These are phyloP conservation scores for Drosophila virilis DNA, from an alignment of 1,140 invertebrate genomes.

Conservation along the genomic window DNA sequence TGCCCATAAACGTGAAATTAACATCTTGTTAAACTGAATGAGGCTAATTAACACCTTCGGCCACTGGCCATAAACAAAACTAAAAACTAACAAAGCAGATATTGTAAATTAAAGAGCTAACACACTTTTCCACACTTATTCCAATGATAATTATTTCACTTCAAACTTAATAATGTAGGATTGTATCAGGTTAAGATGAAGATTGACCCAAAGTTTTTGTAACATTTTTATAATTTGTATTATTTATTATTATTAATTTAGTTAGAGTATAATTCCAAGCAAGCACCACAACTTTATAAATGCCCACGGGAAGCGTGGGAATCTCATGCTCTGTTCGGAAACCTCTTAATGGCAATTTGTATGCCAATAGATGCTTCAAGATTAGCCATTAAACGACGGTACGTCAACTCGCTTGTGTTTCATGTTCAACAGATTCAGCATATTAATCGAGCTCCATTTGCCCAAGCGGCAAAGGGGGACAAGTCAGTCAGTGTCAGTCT, in stretches of 20 bases:
- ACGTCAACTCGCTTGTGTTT: constrained; percentile 36
- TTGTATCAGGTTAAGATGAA: no score
- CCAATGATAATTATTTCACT: not conserved
- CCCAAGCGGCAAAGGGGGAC: constrained; percentile 22
- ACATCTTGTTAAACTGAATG: constrained; percentile 67
- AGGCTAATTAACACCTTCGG: constrained; percentile 74
- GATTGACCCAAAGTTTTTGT: no score
- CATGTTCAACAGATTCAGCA: constrained; percentile 51
- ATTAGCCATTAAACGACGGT: constrained; percentile 29
- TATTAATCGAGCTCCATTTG: constrained; percentile 54
- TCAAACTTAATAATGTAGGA: no score
- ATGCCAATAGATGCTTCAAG: constrained; percentile 30
- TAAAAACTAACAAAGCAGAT: constrained; percentile 37
- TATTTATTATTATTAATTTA: no score
- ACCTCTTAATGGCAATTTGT: constrained; percentile 9
- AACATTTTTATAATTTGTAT: no score
- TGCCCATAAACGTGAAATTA: constrained; percentile 77
- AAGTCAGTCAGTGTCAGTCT: no score
- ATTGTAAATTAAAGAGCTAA: constrained; percentile 40
- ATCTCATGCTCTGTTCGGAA: constrained; percentile 8
- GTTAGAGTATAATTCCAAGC: no score
- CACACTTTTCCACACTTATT: constrained; percentile 5
- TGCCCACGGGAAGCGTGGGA: constrained; percentile 31
- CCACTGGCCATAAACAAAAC: constrained; percentile 63
- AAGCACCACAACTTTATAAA: no score